These are phyloP conservation scores for Tangara arthus DNA, from an alignment of 2,797 vertebrate species.

Conservation along the genomic window DNA sequence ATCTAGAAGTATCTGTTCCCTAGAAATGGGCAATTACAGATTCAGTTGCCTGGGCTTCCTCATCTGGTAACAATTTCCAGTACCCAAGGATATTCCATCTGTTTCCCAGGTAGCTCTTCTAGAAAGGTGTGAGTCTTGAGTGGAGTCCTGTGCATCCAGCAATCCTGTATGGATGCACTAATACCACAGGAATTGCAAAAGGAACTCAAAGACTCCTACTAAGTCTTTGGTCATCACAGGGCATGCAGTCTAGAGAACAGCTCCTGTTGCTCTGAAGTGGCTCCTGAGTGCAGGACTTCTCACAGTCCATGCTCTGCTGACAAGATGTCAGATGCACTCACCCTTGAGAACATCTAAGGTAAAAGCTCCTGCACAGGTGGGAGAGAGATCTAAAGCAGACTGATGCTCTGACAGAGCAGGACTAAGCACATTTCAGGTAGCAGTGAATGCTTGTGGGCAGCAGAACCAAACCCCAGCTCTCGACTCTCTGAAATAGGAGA, in stretches of 20 bases:
- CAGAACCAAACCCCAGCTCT: neutral
- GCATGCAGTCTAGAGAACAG: neutral
- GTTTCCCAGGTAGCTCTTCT: neutral
- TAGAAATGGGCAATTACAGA: neutral
- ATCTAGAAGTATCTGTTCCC: neutral
- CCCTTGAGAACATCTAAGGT: neutral
- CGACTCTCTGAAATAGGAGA: rapidly evolving
- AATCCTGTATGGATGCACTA: neutral
- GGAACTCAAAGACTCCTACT: neutral
- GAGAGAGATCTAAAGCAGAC: neutral
- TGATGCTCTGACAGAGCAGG: neutral
- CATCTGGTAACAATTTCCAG: neutral
- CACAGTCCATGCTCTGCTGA: neutral
- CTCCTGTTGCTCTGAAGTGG: neutral
- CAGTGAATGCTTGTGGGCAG: neutral
- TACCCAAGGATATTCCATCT: neutral
- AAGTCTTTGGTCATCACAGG: neutral
- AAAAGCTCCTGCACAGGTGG: neutral
- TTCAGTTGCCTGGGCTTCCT: neutral
- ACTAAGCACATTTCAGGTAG: neutral
- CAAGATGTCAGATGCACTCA: neutral
- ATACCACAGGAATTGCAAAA: neutral
- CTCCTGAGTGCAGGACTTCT: neutral
- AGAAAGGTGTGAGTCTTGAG: neutral
- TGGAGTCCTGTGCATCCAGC: neutral